A percentile compares a stretch with the other conserved stretches of the same genome.
These are phyloP conservation scores for Brachypteracias leptosomus DNA, from an alignment of 2,113 vertebrate species.

Conservation along the genomic window DNA sequence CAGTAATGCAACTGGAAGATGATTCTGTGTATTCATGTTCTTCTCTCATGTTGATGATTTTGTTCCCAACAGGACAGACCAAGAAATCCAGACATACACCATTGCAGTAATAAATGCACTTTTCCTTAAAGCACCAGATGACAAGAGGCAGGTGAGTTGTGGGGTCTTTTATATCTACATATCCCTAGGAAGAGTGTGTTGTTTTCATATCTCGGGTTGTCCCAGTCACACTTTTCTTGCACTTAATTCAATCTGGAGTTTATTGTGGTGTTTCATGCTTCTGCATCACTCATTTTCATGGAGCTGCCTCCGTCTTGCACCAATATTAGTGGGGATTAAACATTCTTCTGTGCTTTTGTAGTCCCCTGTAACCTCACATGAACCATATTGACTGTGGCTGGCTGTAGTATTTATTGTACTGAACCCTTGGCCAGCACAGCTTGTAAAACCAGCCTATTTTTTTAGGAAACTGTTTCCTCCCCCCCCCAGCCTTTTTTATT, in stretches of 20 bases:
- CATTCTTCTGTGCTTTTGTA: background rate
- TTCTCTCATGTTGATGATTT: background rate
- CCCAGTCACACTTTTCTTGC: background rate
- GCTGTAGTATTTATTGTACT: constrained; percentile 30
- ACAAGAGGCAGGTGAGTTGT: constrained; percentile 90
- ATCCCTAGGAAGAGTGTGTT: background rate
- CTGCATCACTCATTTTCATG: background rate
- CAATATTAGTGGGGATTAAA: background rate
- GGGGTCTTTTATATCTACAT: background rate
- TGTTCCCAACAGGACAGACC: constrained; percentile 83
- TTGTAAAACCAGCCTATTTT: constrained; percentile 9
- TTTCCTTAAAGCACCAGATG: constrained; percentile 96
- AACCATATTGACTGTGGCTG: constrained; percentile 42
- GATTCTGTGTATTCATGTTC: background rate
- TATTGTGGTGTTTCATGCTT: background rate
- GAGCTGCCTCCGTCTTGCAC: background rate
- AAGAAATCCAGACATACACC: constrained; percentile 98
- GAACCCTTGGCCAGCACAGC: background rate
- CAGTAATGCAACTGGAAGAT: background rate
- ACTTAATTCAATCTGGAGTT: background rate
- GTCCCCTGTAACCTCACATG: constrained; percentile 10
- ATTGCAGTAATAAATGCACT: constrained; percentile 97
- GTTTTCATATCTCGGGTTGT: background rate
- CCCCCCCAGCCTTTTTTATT: background rate
- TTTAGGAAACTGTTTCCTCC: background rate